Evolutionary conservation across 1,140 invertebrate genomes (phyloP).

Genomic region (Tribolium castaneum): DNA sequence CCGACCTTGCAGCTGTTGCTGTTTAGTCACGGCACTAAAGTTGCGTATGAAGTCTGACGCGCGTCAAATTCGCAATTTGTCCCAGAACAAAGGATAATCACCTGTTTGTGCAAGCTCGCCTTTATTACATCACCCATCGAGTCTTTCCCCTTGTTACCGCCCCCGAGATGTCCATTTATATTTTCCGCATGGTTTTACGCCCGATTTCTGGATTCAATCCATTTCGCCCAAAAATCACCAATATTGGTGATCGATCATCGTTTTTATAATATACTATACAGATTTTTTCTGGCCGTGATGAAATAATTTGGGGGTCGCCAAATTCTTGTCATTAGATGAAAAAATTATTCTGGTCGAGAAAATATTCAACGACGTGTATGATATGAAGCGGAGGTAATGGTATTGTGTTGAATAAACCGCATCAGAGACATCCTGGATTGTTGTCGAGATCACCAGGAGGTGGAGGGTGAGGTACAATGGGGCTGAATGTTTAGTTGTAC

Average conservation of each 20-base stretch:
- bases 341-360: slow-evolving; percentile 40
- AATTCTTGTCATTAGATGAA: slow-evolving; percentile 29
- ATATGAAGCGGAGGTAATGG: background rate
- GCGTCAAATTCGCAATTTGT: slow-evolving; percentile 55
- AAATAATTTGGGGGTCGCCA: slow-evolving; percentile 13
- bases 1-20: slow-evolving; percentile 50
- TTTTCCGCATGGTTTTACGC: slow-evolving; percentile 50
- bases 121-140: slow-evolving; percentile 40
- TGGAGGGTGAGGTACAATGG: slow-evolving; percentile 5
- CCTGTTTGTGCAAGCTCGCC: slow-evolving; percentile 52
- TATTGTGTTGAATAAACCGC: slow-evolving; percentile 31
- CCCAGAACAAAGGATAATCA: slow-evolving; percentile 56
- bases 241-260: slow-evolving; percentile 34
- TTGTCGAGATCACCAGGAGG: background rate
- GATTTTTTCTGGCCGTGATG: background rate
- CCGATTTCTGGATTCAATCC: slow-evolving; percentile 26
- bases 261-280: background rate
- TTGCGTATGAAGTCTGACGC: slow-evolving; percentile 53
- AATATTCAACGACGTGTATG: slow-evolving; percentile 16
- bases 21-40: slow-evolving; percentile 52
- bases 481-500: background rate
- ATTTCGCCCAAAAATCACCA: slow-evolving; percentile 24
- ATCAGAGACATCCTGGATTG: slow-evolving; percentile 35
- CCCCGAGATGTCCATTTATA: slow-evolving; percentile 43
- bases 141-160: slow-evolving; percentile 29